These are phyloP conservation scores for Ctenicera cuprea DNA, from an alignment of 2,888 invertebrate genomes.

Conservation along the genomic window DNA sequence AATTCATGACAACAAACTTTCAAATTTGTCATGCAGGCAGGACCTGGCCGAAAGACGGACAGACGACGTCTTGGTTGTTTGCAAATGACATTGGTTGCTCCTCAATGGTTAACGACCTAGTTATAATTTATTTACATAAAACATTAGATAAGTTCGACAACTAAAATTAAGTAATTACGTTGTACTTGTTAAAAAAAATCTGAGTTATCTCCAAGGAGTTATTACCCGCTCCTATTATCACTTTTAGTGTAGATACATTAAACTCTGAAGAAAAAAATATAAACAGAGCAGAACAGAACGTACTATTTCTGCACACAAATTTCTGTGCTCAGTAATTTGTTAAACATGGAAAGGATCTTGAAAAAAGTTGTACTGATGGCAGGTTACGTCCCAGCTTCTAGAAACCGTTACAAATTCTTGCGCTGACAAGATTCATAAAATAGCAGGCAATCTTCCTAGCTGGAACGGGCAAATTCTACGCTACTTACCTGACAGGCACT, in stretches of 20 bases:
- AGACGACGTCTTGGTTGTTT: background rate
- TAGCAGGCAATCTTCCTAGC: constrained; percentile 40
- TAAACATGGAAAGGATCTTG: constrained; percentile 39
- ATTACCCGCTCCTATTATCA: background rate
- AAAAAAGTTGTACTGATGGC: constrained; percentile 40
- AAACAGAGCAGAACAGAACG: constrained; percentile 8
- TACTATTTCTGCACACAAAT: constrained; percentile 11
- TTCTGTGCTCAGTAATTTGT: constrained; percentile 34
- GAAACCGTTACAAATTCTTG: constrained; percentile 49
- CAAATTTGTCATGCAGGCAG: constrained; percentile 28
- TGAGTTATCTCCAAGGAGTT: constrained; percentile 9
- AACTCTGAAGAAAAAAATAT: background rate
- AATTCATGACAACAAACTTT: constrained; percentile 27
- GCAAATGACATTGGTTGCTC: background rate
- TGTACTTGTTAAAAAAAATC: constrained; percentile 3
- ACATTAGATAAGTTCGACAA: constrained; percentile 23
- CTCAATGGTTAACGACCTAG: constrained; percentile 29
- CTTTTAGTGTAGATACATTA: background rate
- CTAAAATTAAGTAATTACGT: constrained; percentile 33
- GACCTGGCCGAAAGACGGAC: background rate
- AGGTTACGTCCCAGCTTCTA: constrained; percentile 36
- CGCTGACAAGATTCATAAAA: constrained; percentile 43
- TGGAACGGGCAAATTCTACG: constrained; percentile 35
- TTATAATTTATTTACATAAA: constrained; percentile 31
- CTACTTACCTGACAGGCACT: background rate